These are phyloP conservation scores for Setophaga petechia DNA, from an alignment of 2,113 vertebrate species.

Conservation along the genomic window DNA sequence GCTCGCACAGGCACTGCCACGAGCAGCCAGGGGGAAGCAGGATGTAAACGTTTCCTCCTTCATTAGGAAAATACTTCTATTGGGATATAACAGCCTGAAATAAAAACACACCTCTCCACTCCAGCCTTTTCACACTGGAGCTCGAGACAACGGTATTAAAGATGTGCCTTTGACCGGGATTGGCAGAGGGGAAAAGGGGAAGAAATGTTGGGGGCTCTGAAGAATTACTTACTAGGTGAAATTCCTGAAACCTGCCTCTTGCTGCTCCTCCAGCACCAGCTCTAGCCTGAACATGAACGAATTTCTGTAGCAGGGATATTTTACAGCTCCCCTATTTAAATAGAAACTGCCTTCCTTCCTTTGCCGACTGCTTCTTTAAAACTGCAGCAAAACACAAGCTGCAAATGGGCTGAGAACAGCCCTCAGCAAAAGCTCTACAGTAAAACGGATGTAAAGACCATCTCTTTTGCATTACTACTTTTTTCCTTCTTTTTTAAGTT, in stretches of 20 bases:
- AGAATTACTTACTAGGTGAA: not conserved
- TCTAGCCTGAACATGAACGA: not conserved
- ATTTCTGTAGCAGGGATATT: not conserved
- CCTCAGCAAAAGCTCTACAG: conserved; percentile 33
- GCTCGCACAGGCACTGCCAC: not conserved
- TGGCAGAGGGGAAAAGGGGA: not conserved
- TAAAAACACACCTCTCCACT: conserved; percentile 1
- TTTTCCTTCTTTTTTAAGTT: not conserved
- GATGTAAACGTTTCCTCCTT: not conserved
- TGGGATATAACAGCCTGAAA: not conserved
- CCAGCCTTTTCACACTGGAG: not conserved
- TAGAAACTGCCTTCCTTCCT: not conserved
- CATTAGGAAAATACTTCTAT: not conserved
- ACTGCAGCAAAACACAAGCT: conserved; percentile 30
- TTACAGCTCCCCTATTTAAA: conserved; percentile 2
- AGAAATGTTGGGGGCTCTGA: not conserved
- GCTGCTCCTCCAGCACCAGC: not conserved
- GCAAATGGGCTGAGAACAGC: conserved; percentile 24
- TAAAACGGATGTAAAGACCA: conserved; percentile 17
- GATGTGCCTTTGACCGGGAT: not conserved
- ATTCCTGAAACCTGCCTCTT: not conserved
- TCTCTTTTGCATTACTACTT: conserved; percentile 60
- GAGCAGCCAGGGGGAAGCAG: not conserved
- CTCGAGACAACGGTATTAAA: not conserved
- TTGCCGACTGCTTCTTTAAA: conserved; percentile 10